Evolutionary conservation across 2,113 vertebrate species (phyloP).

Genomic region (Capreolus pygargus): DNA sequence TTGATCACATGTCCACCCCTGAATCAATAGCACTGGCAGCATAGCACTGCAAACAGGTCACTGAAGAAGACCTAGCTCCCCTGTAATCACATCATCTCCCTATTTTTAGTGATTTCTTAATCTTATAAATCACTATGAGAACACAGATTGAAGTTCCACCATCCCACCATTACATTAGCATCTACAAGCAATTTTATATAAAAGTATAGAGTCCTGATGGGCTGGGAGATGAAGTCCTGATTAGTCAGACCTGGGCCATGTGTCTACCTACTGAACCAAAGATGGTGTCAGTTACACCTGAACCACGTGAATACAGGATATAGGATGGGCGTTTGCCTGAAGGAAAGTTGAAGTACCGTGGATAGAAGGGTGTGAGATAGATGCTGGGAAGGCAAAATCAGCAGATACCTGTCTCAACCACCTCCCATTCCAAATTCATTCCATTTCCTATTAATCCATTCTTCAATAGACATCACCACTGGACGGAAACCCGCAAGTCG

Average conservation of each 20-base stretch:
- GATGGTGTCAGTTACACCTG: neutral
- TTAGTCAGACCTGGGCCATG: neutral
- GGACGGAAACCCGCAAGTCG: neutral
- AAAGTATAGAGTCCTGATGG: neutral
- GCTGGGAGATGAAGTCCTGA: neutral
- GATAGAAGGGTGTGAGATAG: neutral
- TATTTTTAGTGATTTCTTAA: neutral
- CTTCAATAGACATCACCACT: neutral
- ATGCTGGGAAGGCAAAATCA: neutral
- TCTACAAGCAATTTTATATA: neutral
- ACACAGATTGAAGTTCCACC: neutral
- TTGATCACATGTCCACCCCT: neutral
- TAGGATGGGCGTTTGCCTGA: neutral
- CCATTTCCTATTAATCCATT: neutral
- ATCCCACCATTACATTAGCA: neutral
- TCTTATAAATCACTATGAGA: neutral
- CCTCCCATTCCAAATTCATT: neutral
- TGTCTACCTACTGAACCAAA: neutral
- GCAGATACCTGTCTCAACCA: neutral
- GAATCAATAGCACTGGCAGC: neutral
- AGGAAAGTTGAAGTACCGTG: neutral
- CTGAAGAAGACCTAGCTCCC: neutral
- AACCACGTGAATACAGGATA: neutral
- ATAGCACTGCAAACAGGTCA: neutral
- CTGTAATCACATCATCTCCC: neutral